These are phyloP conservation scores for Isurus oxyrinchus DNA, from an alignment of 2,113 vertebrate species.

Conservation along the genomic window DNA sequence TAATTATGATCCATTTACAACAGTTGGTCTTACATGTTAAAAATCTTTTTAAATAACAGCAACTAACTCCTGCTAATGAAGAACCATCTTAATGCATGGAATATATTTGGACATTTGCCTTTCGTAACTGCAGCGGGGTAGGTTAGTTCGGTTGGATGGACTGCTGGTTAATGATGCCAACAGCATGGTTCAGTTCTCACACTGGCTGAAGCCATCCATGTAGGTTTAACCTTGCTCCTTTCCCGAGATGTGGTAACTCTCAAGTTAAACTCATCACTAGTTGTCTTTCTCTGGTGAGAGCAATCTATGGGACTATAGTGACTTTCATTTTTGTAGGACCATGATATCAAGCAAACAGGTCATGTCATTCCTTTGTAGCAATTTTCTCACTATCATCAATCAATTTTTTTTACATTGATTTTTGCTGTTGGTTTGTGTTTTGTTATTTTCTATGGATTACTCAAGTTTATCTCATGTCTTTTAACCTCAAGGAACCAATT, in stretches of 20 bases:
- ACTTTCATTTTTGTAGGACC: neutral
- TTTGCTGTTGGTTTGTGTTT: neutral
- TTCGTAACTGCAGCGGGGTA: neutral
- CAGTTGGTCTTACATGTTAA: neutral
- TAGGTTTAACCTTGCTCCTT: too few relatives aligned
- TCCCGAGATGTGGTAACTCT: too few relatives aligned
- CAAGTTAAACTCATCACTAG: too few relatives aligned
- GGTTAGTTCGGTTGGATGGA: too few relatives aligned
- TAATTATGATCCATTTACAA: neutral
- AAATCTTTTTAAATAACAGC: neutral
- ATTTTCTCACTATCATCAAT: constrained; percentile 28
- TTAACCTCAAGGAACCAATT: neutral
- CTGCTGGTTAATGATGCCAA: too few relatives aligned
- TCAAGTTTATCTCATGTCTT: neutral
- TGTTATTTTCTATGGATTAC: neutral
- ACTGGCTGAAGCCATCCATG: too few relatives aligned
- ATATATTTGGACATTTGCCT: neutral
- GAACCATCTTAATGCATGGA: neutral
- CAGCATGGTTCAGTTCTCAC: too few relatives aligned
- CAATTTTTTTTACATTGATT: constrained; percentile 17
- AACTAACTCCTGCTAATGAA: neutral
- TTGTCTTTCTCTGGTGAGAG: too few relatives aligned
- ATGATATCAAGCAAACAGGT: constrained; percentile 4
- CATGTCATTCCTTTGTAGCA: constrained; percentile 9
- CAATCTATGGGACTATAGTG: too few relatives aligned